Percentiles rank a stretch among this genome's conserved stretches.
phyloP scores from a whole-genome alignment of 2,113 vertebrate genomes.

The Poeciliopsis retropinna region DNA sequence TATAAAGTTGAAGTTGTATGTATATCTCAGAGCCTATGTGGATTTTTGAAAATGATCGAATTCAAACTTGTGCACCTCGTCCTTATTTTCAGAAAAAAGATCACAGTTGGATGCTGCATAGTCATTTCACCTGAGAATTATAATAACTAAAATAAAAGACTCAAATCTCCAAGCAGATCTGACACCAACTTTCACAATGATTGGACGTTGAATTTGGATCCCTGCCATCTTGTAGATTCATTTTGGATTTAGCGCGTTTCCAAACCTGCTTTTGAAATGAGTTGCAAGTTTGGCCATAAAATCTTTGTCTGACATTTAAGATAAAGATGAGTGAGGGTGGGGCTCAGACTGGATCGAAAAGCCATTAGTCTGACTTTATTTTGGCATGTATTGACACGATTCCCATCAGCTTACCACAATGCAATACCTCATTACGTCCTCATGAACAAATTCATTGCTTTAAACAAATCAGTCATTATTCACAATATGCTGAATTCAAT shows the following conservation, averaged over 20 bases:
- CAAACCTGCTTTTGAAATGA: conserved; percentile 16
- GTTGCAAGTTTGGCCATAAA: conserved; percentile 41
- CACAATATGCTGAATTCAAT: conserved; percentile 78
- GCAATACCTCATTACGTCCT: conserved; percentile 82
- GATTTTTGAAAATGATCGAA: no score
- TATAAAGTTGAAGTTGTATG: no score
- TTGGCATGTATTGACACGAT: conserved; percentile 78
- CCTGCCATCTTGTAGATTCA: no score
- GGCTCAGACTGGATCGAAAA: conserved; percentile 57
- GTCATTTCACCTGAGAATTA: no score
- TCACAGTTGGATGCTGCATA: no score
- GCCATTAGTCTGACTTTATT: conserved; percentile 80
- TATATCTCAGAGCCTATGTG: no score
- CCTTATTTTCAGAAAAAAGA: no score
- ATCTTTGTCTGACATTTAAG: conserved; percentile 70
- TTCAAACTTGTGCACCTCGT: no score
- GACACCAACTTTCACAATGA: background rate
- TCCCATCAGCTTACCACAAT: conserved; percentile 82
- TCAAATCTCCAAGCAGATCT: background rate
- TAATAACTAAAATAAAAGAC: background rate
- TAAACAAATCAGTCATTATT: conserved; percentile 85
- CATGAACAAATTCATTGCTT: conserved; percentile 81
- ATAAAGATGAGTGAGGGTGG: conserved; percentile 43
- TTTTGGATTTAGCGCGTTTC: background rate
- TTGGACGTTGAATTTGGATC: background rate